Conservation (phyloP, 2,797 vertebrate species). For the Kryptopterus vitreolus region DNA sequence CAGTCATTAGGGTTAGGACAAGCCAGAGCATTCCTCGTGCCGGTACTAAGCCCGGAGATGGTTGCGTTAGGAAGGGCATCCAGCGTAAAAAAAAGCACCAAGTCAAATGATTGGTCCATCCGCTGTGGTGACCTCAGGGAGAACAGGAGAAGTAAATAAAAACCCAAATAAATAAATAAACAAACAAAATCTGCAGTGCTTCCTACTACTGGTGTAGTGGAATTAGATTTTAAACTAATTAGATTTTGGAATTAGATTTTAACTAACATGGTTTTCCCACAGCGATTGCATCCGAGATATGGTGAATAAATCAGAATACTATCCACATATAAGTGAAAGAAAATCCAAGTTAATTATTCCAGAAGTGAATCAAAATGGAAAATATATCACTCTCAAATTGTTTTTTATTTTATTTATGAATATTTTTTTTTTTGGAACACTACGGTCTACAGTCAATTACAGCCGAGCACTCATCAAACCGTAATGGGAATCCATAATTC, state of each 20-base stretch:
- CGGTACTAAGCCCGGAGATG: no score
- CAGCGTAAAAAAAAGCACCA: no score
- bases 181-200: no score
- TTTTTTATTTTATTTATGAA: no score
- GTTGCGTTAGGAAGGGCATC: no score
- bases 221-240: conserved; percentile 1
- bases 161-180: no score
- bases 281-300: background rate
- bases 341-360: background rate
- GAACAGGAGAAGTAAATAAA: no score
- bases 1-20: no score
- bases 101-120: no score
- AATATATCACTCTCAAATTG: background rate
- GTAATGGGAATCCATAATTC: conserved; percentile 21
- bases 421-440: background rate
- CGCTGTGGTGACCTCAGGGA: no score
- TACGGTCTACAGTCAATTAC: conserved; percentile 17
- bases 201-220: background rate
- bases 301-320: background rate
- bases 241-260: no score
- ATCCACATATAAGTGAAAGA: background rate
- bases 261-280: background rate
- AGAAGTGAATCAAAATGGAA: background rate
- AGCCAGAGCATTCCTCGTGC: no score
- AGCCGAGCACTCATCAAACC: conserved; percentile 22